Evolutionary conservation across 1,140 invertebrate genomes (phyloP).

Genomic region (Drosophila repletoides): DNA sequence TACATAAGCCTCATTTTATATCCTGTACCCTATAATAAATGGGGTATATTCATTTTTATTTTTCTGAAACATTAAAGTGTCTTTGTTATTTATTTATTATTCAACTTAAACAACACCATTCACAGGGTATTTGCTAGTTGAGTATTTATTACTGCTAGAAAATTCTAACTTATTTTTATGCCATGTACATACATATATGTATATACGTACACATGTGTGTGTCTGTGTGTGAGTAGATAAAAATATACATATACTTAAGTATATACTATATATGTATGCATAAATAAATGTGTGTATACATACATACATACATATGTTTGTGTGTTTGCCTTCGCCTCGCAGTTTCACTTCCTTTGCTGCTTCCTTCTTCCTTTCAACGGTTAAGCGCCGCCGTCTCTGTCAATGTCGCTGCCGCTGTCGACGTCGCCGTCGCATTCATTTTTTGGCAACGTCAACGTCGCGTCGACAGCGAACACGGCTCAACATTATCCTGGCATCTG

Average conservation of each 20-base stretch:
- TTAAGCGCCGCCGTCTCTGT: constrained; percentile 63
- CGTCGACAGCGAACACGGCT: constrained; percentile 19
- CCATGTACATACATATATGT: neutral
- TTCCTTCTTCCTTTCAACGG: constrained; percentile 67
- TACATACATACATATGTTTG: neutral
- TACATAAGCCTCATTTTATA: too few relatives aligned
- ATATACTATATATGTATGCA: neutral
- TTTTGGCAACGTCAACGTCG: constrained; percentile 44
- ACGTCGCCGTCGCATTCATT: constrained; percentile 14
- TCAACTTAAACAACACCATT: neutral
- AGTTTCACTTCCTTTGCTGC: constrained; percentile 69
- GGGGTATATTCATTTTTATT: too few relatives aligned
- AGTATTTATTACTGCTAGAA: neutral
- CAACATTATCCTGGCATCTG: constrained; percentile 47
- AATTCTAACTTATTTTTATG: too few relatives aligned
- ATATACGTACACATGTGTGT: neutral
- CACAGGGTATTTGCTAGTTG: neutral
- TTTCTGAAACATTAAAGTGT: too few relatives aligned
- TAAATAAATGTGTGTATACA: neutral
- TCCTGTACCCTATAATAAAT: too few relatives aligned
- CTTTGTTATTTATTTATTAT: too few relatives aligned
- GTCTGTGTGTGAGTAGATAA: neutral
- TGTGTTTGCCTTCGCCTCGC: constrained; percentile 32
- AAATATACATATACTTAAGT: neutral
- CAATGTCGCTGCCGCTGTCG: constrained; percentile 22